These are phyloP conservation scores for Bucco capensis DNA, from an alignment of 2,113 vertebrate species.

Conservation along the genomic window DNA sequence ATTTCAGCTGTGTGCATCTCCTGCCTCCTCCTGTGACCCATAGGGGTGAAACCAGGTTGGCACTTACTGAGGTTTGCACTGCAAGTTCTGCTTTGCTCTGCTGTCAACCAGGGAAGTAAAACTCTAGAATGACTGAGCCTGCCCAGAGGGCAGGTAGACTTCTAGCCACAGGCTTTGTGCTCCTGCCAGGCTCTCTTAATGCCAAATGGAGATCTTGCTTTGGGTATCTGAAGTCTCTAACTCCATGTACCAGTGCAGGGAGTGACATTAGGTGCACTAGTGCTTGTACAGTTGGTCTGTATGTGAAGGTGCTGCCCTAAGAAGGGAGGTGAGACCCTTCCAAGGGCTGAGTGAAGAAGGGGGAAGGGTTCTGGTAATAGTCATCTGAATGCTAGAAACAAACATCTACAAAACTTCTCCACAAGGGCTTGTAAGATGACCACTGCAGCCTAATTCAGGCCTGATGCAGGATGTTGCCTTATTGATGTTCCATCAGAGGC, in stretches of 20 bases:
- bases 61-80: neutral
- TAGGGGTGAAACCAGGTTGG: neutral
- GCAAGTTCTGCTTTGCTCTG: neutral
- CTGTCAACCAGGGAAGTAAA: neutral
- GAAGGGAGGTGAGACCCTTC: neutral
- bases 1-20: neutral
- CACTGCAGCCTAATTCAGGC: neutral
- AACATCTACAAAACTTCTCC: neutral
- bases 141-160: neutral
- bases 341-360: neutral
- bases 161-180: neutral
- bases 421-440: neutral
- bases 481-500: neutral
- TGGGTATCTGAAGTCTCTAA: neutral
- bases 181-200: neutral
- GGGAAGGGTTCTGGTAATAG: neutral
- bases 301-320: neutral
- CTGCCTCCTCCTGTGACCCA: neutral
- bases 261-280: neutral
- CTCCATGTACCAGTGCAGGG: neutral
- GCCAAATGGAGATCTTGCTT: neutral
- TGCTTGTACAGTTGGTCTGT: neutral
- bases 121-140: neutral
- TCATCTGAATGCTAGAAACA: constrained; percentile 20
- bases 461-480: neutral